Evolutionary conservation across 2,113 vertebrate genomes (phyloP), one percentile per base, ranked within the genome.

Genomic region (Caloenas nicobarica): DNA sequence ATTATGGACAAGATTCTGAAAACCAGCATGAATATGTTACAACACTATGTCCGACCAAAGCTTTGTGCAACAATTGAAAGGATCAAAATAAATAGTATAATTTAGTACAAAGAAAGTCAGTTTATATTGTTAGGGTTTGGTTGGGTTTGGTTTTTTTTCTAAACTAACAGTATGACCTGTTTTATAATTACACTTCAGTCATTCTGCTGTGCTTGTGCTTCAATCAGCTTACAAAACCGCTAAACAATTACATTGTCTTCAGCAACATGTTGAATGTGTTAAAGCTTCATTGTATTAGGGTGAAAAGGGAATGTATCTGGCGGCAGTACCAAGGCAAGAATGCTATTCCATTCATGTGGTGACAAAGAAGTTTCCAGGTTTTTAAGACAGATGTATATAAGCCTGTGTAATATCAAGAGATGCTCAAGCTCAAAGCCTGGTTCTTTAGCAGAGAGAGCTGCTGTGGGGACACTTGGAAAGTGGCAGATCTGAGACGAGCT

Each of bases 181-280:
- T 91, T 90, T 93, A 42, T 78, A 91, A 78, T 85, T 90, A 56
- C 62, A 69, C 10, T 89, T 91, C 5, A 91, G 48, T 87, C 64
- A 83, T 89, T 91, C 46, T 85, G 36, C 38, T 87, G 33, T 90
- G 48, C 36, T 89, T 86, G 18, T 73, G 38, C 64, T 94, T 91
- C 60, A 83, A 81, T 60, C 77, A 36, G 62, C 26, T 93, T 85
- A 16, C 19, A 57, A 44, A 81, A 79, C 23, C 86, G 21, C 56
- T 58, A 57, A 80, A 50, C n/a, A 64, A 71, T 82, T 81, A 31
- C 11, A 40, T 31, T 79, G 24, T 51, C 86, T 74, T 89, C 81
- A 89, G 34, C 36, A 68, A 54, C 1, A 21, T 57, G 38, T 71
- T 57, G 24, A 81, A 66, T 16, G 13, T 58, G 19, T 26, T 89